These are phyloP conservation scores for Lasiommata megera DNA, from an alignment of 2,888 invertebrate species.

Conservation along the genomic window DNA sequence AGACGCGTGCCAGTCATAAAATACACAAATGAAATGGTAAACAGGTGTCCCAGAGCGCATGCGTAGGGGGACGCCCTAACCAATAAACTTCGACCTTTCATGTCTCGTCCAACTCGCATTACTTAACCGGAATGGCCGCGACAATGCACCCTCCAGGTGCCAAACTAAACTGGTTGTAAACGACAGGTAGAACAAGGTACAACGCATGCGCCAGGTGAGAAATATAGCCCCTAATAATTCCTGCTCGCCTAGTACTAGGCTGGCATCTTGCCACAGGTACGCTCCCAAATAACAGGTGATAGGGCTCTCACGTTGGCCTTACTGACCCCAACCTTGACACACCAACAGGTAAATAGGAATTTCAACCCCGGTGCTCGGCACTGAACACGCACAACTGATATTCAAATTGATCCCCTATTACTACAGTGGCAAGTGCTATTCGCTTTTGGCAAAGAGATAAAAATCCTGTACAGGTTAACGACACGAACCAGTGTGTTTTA, in stretches of 20 bases:
- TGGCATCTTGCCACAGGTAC: conserved; percentile 82
- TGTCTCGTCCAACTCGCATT: conserved; percentile 23
- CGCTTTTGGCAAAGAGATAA: background rate
- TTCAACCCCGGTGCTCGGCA: conserved; percentile 14
- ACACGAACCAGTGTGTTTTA: background rate
- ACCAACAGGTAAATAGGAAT: conserved; percentile 28
- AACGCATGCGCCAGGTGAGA: conserved; percentile 76
- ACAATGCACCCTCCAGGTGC: conserved; percentile 38
- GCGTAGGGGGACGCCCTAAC: conserved; percentile 31
- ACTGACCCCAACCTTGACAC: conserved; percentile 53
- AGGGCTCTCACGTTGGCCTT: conserved; percentile 50
- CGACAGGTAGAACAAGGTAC: conserved; percentile 65
- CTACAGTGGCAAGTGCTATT: conserved; percentile 1
- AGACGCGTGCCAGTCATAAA: conserved; percentile 33
- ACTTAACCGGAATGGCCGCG: conserved; percentile 29
- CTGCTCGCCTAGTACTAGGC: conserved; percentile 71
- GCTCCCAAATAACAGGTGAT: conserved; percentile 67
- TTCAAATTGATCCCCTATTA: conserved; percentile 16
- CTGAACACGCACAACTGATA: background rate
- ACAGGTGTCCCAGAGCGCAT: conserved; percentile 34
- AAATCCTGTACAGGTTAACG: conserved; percentile 6
- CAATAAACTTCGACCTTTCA: conserved; percentile 42
- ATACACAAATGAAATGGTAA: conserved; percentile 23
- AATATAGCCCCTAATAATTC: conserved; percentile 44
- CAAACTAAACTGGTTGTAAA: conserved; percentile 45